phyloP scores from a whole-genome alignment of 2,888 invertebrate species.

The Drosophila stalkeri region DNA sequence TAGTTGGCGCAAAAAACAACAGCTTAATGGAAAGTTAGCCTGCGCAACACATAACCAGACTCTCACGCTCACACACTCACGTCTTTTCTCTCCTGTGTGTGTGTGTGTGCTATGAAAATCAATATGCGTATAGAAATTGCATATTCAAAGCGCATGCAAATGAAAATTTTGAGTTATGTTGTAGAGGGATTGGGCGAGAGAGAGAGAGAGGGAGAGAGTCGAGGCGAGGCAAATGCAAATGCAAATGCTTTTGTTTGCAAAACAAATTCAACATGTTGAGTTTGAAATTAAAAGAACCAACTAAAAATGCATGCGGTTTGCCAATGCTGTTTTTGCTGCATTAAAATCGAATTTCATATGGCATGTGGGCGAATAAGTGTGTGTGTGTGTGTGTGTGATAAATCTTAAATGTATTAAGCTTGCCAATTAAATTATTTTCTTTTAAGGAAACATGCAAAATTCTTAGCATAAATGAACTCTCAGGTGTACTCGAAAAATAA shows the following conservation, averaged over 20 bases:
- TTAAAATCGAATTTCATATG: slow-evolving; percentile 59
- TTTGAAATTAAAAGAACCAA: slow-evolving; percentile 41
- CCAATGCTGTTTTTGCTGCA: slow-evolving; percentile 29
- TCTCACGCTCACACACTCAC: background rate
- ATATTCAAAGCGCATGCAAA: slow-evolving; percentile 73
- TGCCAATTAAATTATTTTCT: slow-evolving; percentile 5
- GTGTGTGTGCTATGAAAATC: slow-evolving; percentile 57
- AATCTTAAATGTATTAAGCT: slow-evolving; percentile 5
- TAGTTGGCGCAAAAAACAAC: slow-evolving; percentile 42
- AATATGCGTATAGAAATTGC: slow-evolving; percentile 67
- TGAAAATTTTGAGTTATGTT: slow-evolving; percentile 64
- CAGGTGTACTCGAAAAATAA: background rate
- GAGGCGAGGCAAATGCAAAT: slow-evolving; percentile 19
- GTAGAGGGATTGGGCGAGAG: background rate
- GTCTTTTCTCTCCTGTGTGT: slow-evolving; percentile 1
- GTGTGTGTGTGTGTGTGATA: slow-evolving; percentile 11
- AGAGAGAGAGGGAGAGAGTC: background rate
- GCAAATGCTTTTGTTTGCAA: slow-evolving; percentile 43
- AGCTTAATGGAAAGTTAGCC: slow-evolving; percentile 26
- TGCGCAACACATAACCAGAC: background rate
- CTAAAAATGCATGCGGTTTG: slow-evolving; percentile 45
- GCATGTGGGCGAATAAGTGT: slow-evolving; percentile 2
- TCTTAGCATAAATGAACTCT: background rate
- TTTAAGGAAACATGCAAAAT: background rate
- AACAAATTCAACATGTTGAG: slow-evolving; percentile 41